These are phyloP conservation scores for Siderastrea radians DNA, from an alignment of 92 coral and sea anemone species.

Conservation along the genomic window DNA sequence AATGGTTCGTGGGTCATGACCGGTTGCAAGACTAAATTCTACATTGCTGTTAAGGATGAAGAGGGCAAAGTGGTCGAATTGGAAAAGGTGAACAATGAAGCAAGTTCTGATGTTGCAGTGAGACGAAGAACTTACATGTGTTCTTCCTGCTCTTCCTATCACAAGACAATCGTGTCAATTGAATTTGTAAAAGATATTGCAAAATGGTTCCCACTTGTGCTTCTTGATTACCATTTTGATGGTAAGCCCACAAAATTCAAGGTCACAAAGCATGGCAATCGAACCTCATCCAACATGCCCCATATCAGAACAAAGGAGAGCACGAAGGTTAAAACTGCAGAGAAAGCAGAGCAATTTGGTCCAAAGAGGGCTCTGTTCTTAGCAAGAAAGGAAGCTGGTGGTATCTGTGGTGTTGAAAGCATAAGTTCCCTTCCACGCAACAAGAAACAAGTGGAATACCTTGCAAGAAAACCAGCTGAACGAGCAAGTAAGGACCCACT, in stretches of 20 bases:
- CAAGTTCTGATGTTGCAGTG: conserved; percentile 44
- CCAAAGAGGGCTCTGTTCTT: conserved; percentile 52
- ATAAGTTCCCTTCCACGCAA: conserved; percentile 60
- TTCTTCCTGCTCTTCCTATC: conserved; percentile 38
- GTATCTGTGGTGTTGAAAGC: conserved; percentile 50
- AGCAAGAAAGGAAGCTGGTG: conserved; percentile 45
- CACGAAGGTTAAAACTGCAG: conserved; percentile 23
- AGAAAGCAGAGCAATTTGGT: conserved; percentile 23
- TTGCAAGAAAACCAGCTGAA: conserved; percentile 15
- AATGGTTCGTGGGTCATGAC: conserved; percentile 57
- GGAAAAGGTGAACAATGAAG: conserved; percentile 23
- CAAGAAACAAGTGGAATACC: conserved; percentile 37
- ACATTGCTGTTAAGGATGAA: conserved; percentile 24
- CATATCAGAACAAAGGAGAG: conserved; percentile 51
- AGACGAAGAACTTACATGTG: conserved; percentile 51
- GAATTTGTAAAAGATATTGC: conserved; percentile 51
- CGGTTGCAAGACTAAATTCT: conserved; percentile 56
- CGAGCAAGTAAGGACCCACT: conserved; percentile 56
- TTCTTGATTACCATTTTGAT: conserved; percentile 56
- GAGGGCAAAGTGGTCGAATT: conserved; percentile 37
- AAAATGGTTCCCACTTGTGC: conserved; percentile 64
- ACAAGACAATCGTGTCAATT: conserved; percentile 62
- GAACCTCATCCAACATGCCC: conserved; percentile 9
- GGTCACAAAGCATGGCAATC: conserved; percentile 54
- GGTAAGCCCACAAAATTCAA: conserved; percentile 40